Conservation (phyloP, 2,888 invertebrate genomes). For the Piscicola geometra region DNA sequence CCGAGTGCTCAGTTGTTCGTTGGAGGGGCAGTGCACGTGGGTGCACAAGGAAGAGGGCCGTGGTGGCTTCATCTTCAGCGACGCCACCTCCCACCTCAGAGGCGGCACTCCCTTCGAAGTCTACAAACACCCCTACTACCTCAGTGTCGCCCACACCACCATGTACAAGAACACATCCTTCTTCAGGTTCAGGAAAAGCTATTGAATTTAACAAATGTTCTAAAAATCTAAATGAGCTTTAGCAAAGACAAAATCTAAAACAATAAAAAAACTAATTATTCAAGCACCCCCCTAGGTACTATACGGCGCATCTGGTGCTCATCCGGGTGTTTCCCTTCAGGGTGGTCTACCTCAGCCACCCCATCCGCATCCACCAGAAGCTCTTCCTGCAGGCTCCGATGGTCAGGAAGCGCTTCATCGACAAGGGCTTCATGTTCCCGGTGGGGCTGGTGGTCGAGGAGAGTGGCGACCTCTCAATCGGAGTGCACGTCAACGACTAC, state of each 20-base stretch:
- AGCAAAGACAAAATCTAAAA: no score
- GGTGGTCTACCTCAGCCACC: conserved; percentile 45
- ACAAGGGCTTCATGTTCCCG: conserved; percentile 46
- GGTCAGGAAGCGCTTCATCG: conserved; percentile 44
- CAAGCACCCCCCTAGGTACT: conserved; percentile 42
- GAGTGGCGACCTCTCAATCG: conserved; percentile 42
- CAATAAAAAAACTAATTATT: no score
- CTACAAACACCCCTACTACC: conserved; percentile 44
- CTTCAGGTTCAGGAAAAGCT: neutral
- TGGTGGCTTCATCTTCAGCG: conserved; percentile 43
- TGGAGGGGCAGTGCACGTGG: conserved; percentile 43
- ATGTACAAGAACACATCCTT: conserved; percentile 42
- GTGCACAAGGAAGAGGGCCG: conserved; percentile 41
- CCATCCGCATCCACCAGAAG: conserved; percentile 42
- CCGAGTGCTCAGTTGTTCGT: conserved; percentile 43
- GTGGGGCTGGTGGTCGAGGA: conserved; percentile 45
- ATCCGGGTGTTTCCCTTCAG: conserved; percentile 43
- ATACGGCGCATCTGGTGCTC: conserved; percentile 45
- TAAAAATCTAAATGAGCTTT: no score
- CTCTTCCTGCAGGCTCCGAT: conserved; percentile 44
- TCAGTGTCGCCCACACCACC: conserved; percentile 45
- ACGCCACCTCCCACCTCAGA: conserved; percentile 43
- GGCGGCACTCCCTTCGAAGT: conserved; percentile 46
- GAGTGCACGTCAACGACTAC: conserved; percentile 46
- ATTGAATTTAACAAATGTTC: neutral